Base-by-base conservation (phyloP, 2,113 vertebrate species). In the Oryzias melastigma region DNA sequence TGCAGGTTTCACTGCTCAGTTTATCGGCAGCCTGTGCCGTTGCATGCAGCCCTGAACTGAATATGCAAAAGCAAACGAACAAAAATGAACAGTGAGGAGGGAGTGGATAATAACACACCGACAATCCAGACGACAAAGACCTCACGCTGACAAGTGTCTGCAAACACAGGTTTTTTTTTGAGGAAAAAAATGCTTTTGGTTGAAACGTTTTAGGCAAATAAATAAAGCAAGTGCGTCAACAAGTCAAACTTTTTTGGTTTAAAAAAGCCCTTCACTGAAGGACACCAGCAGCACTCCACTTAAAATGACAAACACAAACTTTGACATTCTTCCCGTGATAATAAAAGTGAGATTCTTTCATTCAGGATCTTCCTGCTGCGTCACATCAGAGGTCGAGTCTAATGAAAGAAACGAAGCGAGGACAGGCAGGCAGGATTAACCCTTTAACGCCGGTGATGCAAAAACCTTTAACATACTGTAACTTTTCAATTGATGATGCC, bases 221-320 rank as follows among this genome's bases (percentile, higher is more conserved):
- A 50, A 50, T 48, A 72, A 40, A 51, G 47, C 54, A 15, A 49
- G 54, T 5, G 15, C 0, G 14, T 16, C 1, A 54, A 5, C 43
- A 47, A 7, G 50, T 52, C 47, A 68, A 8, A 59, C 48, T 65
- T 78, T 22, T 76, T 79, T 69, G 76, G 60, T 80, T 77, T 49
- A 35, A 73, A 62, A 22, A 49, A 81, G 7, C 24, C 77, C 75
- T 80, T 87, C 62, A 42, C 10, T 61, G 48, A 70, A 72, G 58
- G 50, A 64, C 69, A 46, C 46, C 27, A 58, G 41, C 27, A 58
- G 41, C 54, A 71, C 6, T 29, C 12, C 35, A 18, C 20, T 16
- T 14, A 44, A 63, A 62, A 63, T 17, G 24, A 17, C 10, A 19
- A 2, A 62, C 41, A 20, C 16, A 69, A 40, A 55, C 46, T 40